Percentiles rank a stretch among this genome's conserved stretches.
Evolutionary conservation across 2,888 invertebrate species (phyloP).

Genomic region (Drosophila picticornis): DNA sequence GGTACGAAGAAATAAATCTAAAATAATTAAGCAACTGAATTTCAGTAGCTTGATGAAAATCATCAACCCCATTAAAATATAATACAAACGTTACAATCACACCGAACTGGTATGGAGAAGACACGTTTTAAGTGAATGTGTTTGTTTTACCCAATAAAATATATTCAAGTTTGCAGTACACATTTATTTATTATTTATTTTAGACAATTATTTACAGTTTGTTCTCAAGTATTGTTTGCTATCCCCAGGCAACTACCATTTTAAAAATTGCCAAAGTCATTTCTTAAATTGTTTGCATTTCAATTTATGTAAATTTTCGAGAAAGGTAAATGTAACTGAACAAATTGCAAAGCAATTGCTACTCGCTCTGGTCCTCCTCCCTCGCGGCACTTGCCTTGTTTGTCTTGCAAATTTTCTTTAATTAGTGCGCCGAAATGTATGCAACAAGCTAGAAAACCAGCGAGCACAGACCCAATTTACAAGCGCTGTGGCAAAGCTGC

Average conservation of each 20-base stretch:
- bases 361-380: background rate
- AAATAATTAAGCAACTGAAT: background rate
- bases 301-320: constrained; percentile 64
- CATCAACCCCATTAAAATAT: background rate
- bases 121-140: background rate
- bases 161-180: background rate
- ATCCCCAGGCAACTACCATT: constrained; percentile 7
- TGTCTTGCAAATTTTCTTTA: constrained; percentile 67
- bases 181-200: constrained; percentile 1
- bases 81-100: background rate
- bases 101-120: too few species aligned
- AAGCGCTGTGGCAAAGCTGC: constrained; percentile 20
- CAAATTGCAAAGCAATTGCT: constrained; percentile 41
- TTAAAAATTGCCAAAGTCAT: constrained; percentile 22
- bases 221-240: constrained; percentile 6
- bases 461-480: constrained; percentile 24
- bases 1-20: background rate
- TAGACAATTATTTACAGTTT: background rate
- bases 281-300: constrained; percentile 45
- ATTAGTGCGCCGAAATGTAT: constrained; percentile 69
- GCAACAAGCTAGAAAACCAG: constrained; percentile 47
- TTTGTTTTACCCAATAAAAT: background rate
- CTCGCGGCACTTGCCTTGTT: constrained; percentile 28
- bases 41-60: background rate
- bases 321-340: constrained; percentile 45